These are phyloP conservation scores for Macaca mulatta DNA, from an alignment of 2,113 vertebrate species.

Conservation along the genomic window DNA sequence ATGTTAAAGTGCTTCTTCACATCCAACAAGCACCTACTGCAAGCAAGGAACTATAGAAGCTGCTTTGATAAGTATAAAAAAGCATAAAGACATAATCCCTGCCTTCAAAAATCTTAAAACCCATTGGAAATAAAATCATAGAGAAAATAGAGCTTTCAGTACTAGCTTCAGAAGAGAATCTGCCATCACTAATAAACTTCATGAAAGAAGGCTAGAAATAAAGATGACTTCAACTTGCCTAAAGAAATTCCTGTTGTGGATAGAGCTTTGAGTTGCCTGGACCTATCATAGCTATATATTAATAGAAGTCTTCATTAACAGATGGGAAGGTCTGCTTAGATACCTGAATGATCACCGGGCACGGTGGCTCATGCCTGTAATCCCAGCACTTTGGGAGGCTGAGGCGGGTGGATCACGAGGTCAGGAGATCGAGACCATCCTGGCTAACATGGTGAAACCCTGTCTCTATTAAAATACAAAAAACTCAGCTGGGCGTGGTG, in stretches of 20 bases:
- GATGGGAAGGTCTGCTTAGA: not conserved
- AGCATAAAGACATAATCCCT: not conserved
- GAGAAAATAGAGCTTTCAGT: conserved; percentile 23
- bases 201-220: not conserved
- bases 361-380: fast-evolving
- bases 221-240: conserved; percentile 20
- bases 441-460: too few species aligned
- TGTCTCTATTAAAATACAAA: too few species aligned
- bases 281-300: not conserved
- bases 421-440: too few species aligned
- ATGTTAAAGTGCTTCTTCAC: conserved; percentile 3
- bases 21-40: not conserved
- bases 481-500: fast-evolving
- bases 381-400: too few species aligned
- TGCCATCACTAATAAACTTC: conserved; percentile 28
- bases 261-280: not conserved
- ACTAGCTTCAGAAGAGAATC: conserved; percentile 31
- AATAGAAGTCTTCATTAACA: not conserved
- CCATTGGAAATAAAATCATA: conserved; percentile 44
- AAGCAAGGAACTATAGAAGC: not conserved
- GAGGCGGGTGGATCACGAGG: too few species aligned
- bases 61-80: conserved; percentile 18
- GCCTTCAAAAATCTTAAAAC: conserved; percentile 47
- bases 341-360: not conserved
- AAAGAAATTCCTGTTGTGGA: not conserved